Evolutionary conservation across 2,888 invertebrate species (phyloP).

Genomic region (Calameuta filiformis): DNA sequence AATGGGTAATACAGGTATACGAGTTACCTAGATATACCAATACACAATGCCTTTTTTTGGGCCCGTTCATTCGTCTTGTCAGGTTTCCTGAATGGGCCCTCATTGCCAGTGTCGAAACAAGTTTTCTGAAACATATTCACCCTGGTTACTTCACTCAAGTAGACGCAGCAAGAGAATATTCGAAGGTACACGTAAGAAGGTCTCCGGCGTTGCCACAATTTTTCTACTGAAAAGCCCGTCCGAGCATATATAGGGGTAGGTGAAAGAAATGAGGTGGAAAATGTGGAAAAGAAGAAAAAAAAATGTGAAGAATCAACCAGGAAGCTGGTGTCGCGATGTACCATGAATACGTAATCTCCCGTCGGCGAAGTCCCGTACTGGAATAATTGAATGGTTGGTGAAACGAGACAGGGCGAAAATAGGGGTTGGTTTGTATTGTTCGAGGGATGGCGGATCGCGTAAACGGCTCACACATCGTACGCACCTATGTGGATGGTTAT

Average conservation of each 20-base stretch:
- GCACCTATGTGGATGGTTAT: not conserved
- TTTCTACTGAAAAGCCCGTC: not conserved
- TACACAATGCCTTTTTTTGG: constrained; percentile 38
- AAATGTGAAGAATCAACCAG: constrained; percentile 1
- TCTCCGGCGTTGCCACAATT: not conserved
- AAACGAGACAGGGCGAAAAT: not conserved
- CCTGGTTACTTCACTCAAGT: not conserved
- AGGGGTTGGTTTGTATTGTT: not conserved
- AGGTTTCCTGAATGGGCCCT: constrained; percentile 43
- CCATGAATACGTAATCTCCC: constrained; percentile 22
- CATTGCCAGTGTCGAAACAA: constrained; percentile 49
- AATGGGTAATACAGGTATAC: constrained; percentile 32
- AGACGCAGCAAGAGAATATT: not conserved
- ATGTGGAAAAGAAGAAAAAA: not conserved
- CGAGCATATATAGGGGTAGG: not conserved
- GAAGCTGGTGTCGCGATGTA: constrained; percentile 8
- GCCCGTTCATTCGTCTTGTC: constrained; percentile 13
- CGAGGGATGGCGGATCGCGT: not conserved
- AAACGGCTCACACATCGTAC: not conserved
- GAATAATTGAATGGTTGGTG: constrained; percentile 6
- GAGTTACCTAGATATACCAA: constrained; percentile 13
- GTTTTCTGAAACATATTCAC: constrained; percentile 28
- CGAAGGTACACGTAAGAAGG: not conserved
- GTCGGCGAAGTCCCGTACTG: constrained; percentile 11
- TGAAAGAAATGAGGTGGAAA: constrained; percentile 1